Evolutionary conservation across 1,140 invertebrate genomes (phyloP).

Genomic region (Pseudobourletiella spinata): DNA sequence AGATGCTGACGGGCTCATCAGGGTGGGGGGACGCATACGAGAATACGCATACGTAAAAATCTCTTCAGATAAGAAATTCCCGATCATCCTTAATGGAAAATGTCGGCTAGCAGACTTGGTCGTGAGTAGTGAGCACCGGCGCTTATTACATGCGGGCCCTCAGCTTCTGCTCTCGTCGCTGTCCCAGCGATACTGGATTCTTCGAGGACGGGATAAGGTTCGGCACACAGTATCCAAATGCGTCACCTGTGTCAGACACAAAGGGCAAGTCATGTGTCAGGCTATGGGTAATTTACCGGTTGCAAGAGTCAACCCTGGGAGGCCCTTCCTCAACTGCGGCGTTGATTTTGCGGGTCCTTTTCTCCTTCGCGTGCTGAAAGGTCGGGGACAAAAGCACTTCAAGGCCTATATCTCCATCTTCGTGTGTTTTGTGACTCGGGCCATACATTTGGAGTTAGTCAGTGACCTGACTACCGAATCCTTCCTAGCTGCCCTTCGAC

Average conservation of each 20-base stretch:
- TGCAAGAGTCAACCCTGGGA: constrained; percentile 32
- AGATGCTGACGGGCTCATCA: not conserved
- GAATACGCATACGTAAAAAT: not conserved
- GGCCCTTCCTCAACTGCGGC: constrained; percentile 39
- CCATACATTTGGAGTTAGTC: constrained; percentile 40
- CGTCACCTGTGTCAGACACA: constrained; percentile 28
- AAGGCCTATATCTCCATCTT: constrained; percentile 40
- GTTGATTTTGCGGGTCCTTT: constrained; percentile 43
- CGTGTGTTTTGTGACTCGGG: constrained; percentile 38
- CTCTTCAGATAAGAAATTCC: not conserved
- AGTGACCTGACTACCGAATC: constrained; percentile 35
- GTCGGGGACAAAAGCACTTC: constrained; percentile 29
- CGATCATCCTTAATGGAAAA: not conserved
- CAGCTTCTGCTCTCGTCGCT: not conserved
- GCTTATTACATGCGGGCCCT: not conserved
- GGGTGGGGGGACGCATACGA: not conserved
- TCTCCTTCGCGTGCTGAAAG: constrained; percentile 34
- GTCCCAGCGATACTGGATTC: constrained; percentile 1
- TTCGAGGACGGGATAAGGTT: constrained; percentile 4
- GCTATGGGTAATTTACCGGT: constrained; percentile 39
- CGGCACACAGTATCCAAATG: constrained; percentile 15
- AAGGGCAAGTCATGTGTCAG: constrained; percentile 23
- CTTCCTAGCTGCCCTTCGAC: constrained; percentile 38
- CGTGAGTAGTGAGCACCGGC: not conserved
- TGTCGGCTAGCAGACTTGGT: not conserved